These are phyloP conservation scores for Poeciliopsis infans DNA, from an alignment of 2,797 vertebrate species.

Conservation along the genomic window DNA sequence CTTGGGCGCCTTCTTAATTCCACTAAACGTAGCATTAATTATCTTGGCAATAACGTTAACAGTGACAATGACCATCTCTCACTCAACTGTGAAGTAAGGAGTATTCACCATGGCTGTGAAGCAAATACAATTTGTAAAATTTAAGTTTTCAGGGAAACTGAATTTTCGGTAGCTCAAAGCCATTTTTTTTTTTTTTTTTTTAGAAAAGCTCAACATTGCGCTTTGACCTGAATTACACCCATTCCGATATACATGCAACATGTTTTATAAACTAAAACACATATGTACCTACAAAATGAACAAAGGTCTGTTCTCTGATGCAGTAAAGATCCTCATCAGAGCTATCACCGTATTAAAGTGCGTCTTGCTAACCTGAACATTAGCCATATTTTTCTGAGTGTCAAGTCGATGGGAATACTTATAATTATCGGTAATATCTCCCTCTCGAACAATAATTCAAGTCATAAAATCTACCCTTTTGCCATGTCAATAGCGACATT, in stretches of 20 bases:
- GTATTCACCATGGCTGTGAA: background rate
- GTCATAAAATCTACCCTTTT: background rate
- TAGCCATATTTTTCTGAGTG: slow-evolving; percentile 33
- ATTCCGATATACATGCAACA: background rate
- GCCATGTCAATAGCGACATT: background rate
- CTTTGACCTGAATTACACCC: background rate
- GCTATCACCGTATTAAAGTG: slow-evolving; percentile 33
- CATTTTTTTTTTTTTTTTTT: background rate
- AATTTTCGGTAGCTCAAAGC: background rate
- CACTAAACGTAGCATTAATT: background rate
- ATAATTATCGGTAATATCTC: background rate
- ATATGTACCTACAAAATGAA: background rate
- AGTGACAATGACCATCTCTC: background rate
- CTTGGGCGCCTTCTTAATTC: background rate
- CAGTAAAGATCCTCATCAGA: background rate
- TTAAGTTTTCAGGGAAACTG: background rate
- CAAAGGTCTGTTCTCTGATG: background rate
- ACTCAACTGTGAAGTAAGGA: background rate
- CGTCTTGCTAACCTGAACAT: slow-evolving; percentile 39
- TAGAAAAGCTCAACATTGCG: background rate
- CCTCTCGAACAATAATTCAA: fast-evolving
- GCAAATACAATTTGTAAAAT: background rate
- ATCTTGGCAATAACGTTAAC: background rate
- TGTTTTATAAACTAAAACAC: background rate
- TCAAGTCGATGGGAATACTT: background rate